Percentiles rank a stretch among this genome's conserved stretches.
These are phyloP conservation scores for Oncorhynchus gorbuscha DNA, from an alignment of 2,113 vertebrate species.

Conservation along the genomic window DNA sequence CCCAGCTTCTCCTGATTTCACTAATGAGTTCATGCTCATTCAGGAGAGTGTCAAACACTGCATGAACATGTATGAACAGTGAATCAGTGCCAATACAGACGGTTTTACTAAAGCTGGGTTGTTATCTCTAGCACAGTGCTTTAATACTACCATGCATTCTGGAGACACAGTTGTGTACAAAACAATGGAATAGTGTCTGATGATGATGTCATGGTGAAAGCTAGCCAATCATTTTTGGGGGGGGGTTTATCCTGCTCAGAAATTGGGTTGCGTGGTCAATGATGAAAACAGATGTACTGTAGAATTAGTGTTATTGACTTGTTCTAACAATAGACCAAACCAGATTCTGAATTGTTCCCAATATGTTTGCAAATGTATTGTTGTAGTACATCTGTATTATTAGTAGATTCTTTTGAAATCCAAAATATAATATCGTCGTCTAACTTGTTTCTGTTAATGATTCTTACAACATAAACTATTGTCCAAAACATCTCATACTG, in stretches of 20 bases:
- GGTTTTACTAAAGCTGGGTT: background rate
- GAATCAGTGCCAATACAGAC: conserved; percentile 22
- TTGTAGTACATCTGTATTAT: background rate
- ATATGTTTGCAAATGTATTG: background rate
- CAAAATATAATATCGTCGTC: background rate
- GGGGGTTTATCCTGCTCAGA: background rate
- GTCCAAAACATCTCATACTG: background rate
- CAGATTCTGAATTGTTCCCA: background rate
- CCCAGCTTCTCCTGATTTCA: conserved; percentile 62
- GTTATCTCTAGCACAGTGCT: background rate
- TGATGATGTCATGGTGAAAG: conserved; percentile 28
- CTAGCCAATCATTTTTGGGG: background rate
- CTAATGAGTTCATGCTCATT: conserved; percentile 68
- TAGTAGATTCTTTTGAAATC: background rate
- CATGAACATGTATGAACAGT: conserved; percentile 52
- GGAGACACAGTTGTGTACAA: background rate
- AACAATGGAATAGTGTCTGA: conserved; percentile 10
- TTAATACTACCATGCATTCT: background rate
- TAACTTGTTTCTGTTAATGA: background rate
- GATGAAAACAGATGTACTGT: conserved; percentile 6
- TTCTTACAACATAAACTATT: background rate
- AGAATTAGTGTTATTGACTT: conserved; percentile 36
- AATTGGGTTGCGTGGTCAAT: background rate
- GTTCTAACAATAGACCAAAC: conserved; percentile 37
- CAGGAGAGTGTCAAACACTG: conserved; percentile 60